A percentile compares a stretch with the other conserved stretches of the same genome.
Evolutionary conservation across 37 sponge, comb jelly and placozoan genomes (phyloP).

Genomic region (Theonella swinhoei): DNA sequence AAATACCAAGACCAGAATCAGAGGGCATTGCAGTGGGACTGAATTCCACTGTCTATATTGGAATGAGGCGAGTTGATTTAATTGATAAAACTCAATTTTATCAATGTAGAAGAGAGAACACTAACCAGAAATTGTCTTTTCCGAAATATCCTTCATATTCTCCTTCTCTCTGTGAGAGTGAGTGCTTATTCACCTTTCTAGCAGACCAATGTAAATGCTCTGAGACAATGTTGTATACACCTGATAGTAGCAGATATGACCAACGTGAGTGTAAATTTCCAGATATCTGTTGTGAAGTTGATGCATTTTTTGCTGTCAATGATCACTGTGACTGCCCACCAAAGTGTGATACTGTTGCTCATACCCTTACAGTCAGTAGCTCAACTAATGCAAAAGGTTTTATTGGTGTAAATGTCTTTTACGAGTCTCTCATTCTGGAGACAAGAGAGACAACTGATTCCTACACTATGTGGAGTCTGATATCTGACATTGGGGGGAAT

Average conservation of each 20-base stretch:
- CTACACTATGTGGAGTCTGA: slow-evolving; percentile 37
- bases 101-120: background rate
- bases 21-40: slow-evolving; percentile 21
- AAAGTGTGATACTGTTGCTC: background rate
- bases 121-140: background rate
- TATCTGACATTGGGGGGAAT: slow-evolving; percentile 57
- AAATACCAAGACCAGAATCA: background rate
- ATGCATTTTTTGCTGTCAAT: background rate
- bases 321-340: slow-evolving; percentile 25
- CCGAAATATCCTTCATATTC: slow-evolving; percentile 4
- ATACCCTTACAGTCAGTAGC: slow-evolving; percentile 4
- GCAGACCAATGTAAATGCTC: slow-evolving; percentile 1
- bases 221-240: slow-evolving; percentile 4
- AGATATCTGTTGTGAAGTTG: slow-evolving; percentile 15
- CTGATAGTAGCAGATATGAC: background rate
- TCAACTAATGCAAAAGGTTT: background rate
- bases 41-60: background rate
- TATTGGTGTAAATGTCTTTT: background rate
- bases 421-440: slow-evolving; percentile 3
- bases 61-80: slow-evolving; percentile 7
- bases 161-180: background rate
- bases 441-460: slow-evolving; percentile 20
- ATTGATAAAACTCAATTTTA: slow-evolving; percentile 6
- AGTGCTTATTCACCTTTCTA: background rate
- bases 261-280: background rate